These are phyloP conservation scores for Cebuella pygmaea DNA, from an alignment of 2,797 vertebrate species.

Conservation along the genomic window DNA sequence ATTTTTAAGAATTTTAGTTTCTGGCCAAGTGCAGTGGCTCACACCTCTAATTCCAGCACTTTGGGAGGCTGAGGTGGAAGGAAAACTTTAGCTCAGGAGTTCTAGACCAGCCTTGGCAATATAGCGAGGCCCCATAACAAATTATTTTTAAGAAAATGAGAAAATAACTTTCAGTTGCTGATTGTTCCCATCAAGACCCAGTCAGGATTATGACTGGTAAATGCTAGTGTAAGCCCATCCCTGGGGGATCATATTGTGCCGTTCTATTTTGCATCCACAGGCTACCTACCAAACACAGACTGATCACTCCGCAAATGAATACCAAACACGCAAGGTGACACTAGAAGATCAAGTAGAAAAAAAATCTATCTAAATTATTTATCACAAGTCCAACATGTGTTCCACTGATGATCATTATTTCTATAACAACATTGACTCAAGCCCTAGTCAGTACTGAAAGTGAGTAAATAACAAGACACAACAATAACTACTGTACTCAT, in stretches of 20 bases:
- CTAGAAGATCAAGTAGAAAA: neutral
- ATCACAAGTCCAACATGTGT: neutral
- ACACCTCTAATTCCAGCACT: neutral
- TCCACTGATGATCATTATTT: neutral
- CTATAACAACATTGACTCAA: neutral
- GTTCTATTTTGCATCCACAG: neutral
- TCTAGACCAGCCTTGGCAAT: neutral
- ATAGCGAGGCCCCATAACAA: neutral
- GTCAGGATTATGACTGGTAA: neutral
- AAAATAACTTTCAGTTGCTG: neutral
- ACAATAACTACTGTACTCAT: neutral
- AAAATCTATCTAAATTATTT: neutral
- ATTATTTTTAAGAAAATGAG: neutral
- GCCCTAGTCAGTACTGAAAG: neutral
- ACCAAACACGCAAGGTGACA: neutral
- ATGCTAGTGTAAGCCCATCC: neutral
- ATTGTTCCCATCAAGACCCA: neutral
- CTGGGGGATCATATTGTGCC: neutral
- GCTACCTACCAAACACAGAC: neutral
- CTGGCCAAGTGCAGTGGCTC: neutral
- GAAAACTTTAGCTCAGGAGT: neutral
- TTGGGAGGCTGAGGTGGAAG: neutral
- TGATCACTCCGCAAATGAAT: neutral
- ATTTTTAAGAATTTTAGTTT: neutral
- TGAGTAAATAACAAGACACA: neutral